Evolutionary conservation across 2,797 vertebrate species (phyloP).

Genomic region (Lepus oiostolus): DNA sequence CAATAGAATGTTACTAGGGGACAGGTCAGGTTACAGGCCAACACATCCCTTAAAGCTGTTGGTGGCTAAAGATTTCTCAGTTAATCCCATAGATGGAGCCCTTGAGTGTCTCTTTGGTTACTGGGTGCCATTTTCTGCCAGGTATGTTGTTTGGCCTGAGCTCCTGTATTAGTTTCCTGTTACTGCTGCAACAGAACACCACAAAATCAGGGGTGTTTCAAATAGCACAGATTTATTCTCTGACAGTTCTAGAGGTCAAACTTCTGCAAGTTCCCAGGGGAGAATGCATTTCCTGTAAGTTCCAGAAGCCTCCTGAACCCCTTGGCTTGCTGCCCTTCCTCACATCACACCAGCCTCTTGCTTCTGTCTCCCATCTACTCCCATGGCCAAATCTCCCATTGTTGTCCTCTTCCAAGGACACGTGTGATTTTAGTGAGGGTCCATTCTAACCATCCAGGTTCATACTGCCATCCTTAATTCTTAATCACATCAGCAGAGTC

Average conservation of each 20-base stretch:
- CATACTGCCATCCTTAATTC: neutral
- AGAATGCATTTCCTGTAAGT: neutral
- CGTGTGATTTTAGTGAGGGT: neutral
- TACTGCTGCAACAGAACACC: conserved; percentile 29
- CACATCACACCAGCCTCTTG: neutral
- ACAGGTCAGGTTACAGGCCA: conserved; percentile 1
- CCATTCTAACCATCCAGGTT: neutral
- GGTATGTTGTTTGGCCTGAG: conserved; percentile 5
- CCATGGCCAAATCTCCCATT: neutral
- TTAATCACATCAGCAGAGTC: neutral
- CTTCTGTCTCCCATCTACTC: neutral
- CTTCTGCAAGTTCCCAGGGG: neutral
- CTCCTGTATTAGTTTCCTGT: neutral
- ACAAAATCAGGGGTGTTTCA: conserved; percentile 5
- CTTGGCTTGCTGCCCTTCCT: conserved; percentile 1
- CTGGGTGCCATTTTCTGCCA: conserved; percentile 15
- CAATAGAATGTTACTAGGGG: neutral
- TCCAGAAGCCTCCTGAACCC: neutral
- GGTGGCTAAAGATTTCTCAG: neutral
- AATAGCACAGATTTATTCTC: conserved; percentile 49
- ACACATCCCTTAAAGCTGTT: conserved; percentile 14
- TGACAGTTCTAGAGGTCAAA: conserved; percentile 14
- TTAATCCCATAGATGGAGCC: neutral
- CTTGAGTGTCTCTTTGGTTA: neutral
- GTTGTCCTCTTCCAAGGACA: neutral